Evolutionary conservation across 1,140 invertebrate species (phyloP), one percentile per base, ranked within the genome.

Genomic region (Lamellibrachia luymesi): DNA sequence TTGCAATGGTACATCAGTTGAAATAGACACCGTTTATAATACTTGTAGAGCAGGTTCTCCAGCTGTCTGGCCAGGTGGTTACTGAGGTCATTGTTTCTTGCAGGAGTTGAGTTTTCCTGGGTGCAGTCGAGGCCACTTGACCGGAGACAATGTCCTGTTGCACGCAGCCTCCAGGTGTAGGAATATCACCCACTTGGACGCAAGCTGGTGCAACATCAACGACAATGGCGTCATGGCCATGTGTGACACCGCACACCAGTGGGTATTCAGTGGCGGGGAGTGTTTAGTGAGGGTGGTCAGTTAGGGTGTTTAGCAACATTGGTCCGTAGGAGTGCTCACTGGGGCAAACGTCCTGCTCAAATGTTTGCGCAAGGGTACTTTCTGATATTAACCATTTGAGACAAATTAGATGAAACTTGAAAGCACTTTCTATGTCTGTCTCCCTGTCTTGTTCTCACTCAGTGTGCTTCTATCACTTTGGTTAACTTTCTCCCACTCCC

Each of bases 41-140:
- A 80, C 25, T 80, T 80, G 64, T 80, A 80, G 8, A 80, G 64
- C 64, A 4, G 64, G 7, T 80, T 22, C 64, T 56, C 64, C 64
- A 17, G 64, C 25, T 22, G 25, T 22, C 8, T 80, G 64, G 25
- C 52, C 25, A 2, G 4, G 1, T 80, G 13, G 64, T 80, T 80
- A 2, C 64, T 56, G 52, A 8, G 52, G 17, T 17, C 17, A 8
- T 56, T 56, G 52, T 50, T 10, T 50, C 56, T 94, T 94, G 6
- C 93, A 96, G 96, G 95, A 96, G 93, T 93, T 96, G 94, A 95
- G 95, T 92, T 94, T 96, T 52, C 94, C 94, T 92, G 94, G 95
- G 1, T 96, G 96, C 92, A 95, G 95, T 93, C 94, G 94, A 92
- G 96, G 96, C 50, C 94, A 94, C 38, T 93, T 96, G 92, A 95